Percentiles rank a stretch among this genome's conserved stretches.
phyloP scores from a whole-genome alignment of 2,888 invertebrate species.

The Thecophora atra region DNA sequence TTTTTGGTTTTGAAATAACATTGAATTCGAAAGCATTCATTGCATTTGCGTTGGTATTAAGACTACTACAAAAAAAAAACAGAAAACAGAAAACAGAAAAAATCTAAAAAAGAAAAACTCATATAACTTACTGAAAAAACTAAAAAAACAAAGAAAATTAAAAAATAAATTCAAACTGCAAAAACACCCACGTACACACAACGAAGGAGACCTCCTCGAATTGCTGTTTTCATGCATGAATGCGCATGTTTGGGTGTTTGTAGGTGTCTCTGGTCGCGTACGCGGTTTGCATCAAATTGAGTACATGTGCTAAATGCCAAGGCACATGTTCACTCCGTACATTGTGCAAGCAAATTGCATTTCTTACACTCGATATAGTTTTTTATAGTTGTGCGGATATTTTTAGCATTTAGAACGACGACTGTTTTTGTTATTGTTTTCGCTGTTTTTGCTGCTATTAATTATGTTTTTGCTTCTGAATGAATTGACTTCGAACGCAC shows the following conservation, averaged over 20 bases:
- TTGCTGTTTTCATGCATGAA: too few relatives aligned
- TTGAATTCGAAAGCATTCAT: background rate
- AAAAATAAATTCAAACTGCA: background rate
- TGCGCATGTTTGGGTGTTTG: background rate
- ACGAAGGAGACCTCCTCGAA: too few relatives aligned
- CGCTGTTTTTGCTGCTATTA: background rate
- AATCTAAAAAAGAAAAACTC: background rate
- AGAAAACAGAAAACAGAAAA: background rate
- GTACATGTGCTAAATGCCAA: slow-evolving; percentile 8
- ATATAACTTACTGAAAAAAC: too few relatives aligned
- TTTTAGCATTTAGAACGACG: slow-evolving; percentile 2
- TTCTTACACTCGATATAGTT: slow-evolving; percentile 18
- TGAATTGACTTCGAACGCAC: background rate
- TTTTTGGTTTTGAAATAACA: background rate
- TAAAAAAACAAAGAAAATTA: background rate
- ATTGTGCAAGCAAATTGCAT: background rate
- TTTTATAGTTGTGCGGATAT: background rate
- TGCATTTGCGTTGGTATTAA: background rate
- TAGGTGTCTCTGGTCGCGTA: background rate
- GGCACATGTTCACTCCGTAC: background rate
- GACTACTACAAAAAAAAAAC: background rate
- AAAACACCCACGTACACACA: background rate
- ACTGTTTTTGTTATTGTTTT: background rate
- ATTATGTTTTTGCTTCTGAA: slow-evolving; percentile 7
- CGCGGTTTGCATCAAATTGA: slow-evolving; percentile 2